Conservation (phyloP, 1,140 invertebrate species). For the Pinna nobilis region DNA sequence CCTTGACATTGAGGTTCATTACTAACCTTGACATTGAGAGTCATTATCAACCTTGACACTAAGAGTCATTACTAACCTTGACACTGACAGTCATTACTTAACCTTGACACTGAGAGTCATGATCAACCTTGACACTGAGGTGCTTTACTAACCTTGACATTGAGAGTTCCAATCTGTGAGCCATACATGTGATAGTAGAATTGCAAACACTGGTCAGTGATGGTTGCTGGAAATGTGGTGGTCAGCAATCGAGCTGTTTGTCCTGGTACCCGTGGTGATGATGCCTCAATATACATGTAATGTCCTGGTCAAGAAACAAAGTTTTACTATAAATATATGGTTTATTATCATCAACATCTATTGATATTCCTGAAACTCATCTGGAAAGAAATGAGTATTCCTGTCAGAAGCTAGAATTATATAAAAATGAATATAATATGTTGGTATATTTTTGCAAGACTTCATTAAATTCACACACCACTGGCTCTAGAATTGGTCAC, state of each 20-base stretch:
- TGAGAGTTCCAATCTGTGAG: slow-evolving; percentile 59
- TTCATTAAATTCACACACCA: too few species aligned
- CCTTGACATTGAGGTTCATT: neutral
- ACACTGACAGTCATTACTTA: neutral
- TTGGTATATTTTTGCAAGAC: too few species aligned
- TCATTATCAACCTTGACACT: neutral
- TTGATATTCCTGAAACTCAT: too few species aligned
- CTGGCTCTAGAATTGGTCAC: too few species aligned
- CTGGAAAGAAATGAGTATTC: too few species aligned
- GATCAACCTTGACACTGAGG: slow-evolving; percentile 63
- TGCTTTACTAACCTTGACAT: slow-evolving; percentile 53
- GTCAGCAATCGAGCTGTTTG: slow-evolving; percentile 83
- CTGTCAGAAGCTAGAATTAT: too few species aligned
- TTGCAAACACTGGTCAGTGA: slow-evolving; percentile 50
- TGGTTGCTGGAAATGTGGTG: slow-evolving; percentile 53
- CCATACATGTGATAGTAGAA: slow-evolving; percentile 74
- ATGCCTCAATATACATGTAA: slow-evolving; percentile 87
- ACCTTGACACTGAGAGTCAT: slow-evolving; percentile 39
- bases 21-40: neutral
- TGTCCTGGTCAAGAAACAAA: slow-evolving; percentile 77
- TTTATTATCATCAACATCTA: too few species aligned
- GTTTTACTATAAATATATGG: too few species aligned
- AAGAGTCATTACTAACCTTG: neutral
- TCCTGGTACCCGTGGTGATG: slow-evolving; percentile 70
- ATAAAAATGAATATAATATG: too few species aligned